Conservation (phyloP, 2,797 vertebrate species). For the Mycteria americana region DNA sequence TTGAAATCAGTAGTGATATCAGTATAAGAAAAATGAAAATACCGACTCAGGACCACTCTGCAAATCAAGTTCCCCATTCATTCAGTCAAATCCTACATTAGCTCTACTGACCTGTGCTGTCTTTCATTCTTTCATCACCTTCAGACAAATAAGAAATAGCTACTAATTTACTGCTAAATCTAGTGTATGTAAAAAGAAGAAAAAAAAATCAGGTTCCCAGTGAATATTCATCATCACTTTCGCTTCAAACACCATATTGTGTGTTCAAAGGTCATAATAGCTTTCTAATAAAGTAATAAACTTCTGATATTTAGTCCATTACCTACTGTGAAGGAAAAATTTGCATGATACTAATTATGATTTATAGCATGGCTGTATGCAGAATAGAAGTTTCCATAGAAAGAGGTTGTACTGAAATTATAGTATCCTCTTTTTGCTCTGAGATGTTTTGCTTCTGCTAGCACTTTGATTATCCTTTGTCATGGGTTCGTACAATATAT, state of each 20-base stretch:
- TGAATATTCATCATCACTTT: neutral
- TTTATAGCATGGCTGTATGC: neutral
- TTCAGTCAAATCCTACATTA: neutral
- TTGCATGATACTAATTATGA: neutral
- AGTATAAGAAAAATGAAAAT: neutral
- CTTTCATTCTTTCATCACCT: neutral
- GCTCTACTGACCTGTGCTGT: neutral
- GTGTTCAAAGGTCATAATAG: neutral
- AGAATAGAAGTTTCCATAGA: neutral
- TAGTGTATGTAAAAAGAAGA: neutral
- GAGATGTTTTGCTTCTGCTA: neutral
- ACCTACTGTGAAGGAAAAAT: neutral
- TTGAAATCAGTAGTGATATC: neutral
- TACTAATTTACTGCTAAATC: neutral
- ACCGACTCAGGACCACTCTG: neutral
- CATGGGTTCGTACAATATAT: neutral
- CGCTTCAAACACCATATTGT: neutral
- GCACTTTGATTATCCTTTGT: neutral
- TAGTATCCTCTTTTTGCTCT: neutral
- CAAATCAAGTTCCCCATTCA: neutral
- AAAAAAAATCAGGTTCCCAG: neutral
- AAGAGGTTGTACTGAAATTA: neutral
- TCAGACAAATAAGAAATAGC: neutral
- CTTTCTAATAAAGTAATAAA: slow-evolving; percentile 7
- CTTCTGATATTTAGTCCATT: neutral